Evolutionary conservation across 2,888 invertebrate species (phyloP), one percentile per base, ranked within the genome.

Genomic region (Sesia bembeciformis): DNA sequence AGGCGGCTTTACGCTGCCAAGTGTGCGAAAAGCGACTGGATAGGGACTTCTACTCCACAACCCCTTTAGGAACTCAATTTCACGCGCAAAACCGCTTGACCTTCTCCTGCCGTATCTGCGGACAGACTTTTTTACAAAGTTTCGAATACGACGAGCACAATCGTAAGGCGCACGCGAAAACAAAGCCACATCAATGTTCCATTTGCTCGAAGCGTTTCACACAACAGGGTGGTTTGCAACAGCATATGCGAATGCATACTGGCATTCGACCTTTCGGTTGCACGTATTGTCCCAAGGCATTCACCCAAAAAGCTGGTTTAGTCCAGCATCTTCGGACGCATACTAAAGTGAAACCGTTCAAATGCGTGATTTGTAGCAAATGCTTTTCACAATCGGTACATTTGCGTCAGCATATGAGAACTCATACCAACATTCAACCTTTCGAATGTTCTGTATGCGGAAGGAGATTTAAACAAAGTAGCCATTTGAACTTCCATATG

Each of bases 351-450:
- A 88, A 90, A 53, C 90, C 90, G 0, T 90, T 86, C 58, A 81
- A 78, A 56, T 90, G 90, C 61, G 81, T 89, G 0, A 78, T 90
- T 56, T 90, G 90, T 58, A 74, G 71, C 57, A 88, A 87, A 58
- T 78, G 82, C 52, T 90, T 90, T 61, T 88, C 90, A 0, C 90
- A 90, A 56, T 88, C 89, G 0, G 88, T 90, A 2, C 90, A 90
- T 57, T 69, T 90, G 42, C 71, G 83, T 2, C 90, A 90, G 62
- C 90, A 90, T 63, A 90, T 90, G 90, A 72, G 90, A 0, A 88
- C 88, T 0, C 90, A 90, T 60, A 89, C 90, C 0, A 89, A 88
- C 60, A 87, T 89, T 52, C 89, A 89, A 59, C 90, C 90, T 0
- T 90, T 89, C 59, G 81, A 79, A 61, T 90, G 90, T 60, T 70